Evolutionary conservation across 2,113 vertebrate genomes (phyloP).

Genomic region (Saimiri boliviensis): DNA sequence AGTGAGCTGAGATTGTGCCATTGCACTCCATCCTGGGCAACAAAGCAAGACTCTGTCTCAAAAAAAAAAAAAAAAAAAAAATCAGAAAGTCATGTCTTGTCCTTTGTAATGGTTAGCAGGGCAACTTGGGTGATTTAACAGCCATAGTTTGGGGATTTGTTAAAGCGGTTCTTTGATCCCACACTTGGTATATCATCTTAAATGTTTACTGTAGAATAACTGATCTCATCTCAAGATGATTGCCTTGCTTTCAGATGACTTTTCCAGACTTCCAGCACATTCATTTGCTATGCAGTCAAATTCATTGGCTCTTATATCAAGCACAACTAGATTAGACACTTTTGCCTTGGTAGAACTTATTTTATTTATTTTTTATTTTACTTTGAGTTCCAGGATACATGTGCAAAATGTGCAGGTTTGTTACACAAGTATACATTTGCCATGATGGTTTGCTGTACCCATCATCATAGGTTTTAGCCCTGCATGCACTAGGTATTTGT

Average conservation of each 20-base stretch:
- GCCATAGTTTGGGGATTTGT: neutral
- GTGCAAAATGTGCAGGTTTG: no score
- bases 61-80: neutral
- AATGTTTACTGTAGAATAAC: neutral
- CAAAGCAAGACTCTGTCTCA: no score
- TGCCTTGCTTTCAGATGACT: neutral
- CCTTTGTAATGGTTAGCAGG: neutral
- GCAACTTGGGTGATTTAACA: neutral
- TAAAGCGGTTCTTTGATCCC: neutral
- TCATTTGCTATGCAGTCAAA: neutral
- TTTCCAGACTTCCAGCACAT: neutral
- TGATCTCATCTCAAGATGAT: neutral
- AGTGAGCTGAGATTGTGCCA: no score
- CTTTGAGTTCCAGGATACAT: no score
- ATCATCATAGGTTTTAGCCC: no score
- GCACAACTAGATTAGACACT: neutral
- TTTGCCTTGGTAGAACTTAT: neutral
- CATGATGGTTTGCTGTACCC: no score
- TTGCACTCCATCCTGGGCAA: no score
- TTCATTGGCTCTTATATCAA: neutral
- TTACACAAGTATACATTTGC: no score
- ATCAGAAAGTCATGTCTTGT: neutral
- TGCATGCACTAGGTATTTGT: no score
- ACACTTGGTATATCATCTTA: neutral
- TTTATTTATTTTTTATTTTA: neutral